Conservation (phyloP, 2,113 vertebrate species). For the Brachyistius frenatus region DNA sequence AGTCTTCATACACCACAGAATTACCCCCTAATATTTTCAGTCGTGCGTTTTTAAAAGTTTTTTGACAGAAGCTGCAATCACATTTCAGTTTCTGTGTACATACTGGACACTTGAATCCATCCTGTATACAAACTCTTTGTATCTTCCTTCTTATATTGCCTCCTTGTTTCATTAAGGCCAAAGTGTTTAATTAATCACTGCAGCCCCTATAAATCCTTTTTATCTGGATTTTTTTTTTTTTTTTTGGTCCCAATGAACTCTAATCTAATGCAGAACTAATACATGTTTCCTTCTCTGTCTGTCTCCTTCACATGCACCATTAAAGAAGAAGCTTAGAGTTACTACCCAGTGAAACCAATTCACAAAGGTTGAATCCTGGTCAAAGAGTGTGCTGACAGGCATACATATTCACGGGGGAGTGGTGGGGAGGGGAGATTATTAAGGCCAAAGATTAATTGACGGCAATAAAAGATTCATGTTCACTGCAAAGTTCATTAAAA, state of each 20-base stretch:
- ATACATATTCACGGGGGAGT: conserved; percentile 41
- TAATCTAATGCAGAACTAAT: conserved; percentile 17
- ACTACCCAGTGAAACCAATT: conserved; percentile 42
- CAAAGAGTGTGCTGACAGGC: conserved; percentile 58
- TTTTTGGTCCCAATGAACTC: conserved; percentile 2
- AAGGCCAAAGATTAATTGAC: conserved; percentile 76
- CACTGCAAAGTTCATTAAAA: conserved; percentile 78
- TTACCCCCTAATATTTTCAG: too few relatives aligned
- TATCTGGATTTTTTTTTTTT: background rate
- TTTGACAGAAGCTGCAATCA: background rate
- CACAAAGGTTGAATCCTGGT: conserved; percentile 51
- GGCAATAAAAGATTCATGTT: conserved; percentile 81
- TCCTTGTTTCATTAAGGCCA: background rate
- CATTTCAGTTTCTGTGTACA: background rate
- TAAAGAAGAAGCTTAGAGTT: conserved; percentile 48
- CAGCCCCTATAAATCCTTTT: conserved; percentile 4
- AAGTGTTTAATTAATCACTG: background rate
- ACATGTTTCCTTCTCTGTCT: conserved; percentile 1
- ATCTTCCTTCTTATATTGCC: background rate
- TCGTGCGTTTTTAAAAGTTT: too few relatives aligned
- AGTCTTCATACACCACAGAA: too few relatives aligned
- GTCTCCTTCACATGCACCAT: conserved; percentile 18
- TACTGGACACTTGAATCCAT: background rate
- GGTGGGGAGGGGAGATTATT: conserved; percentile 58
- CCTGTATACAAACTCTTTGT: background rate